Evolutionary conservation across 1,140 invertebrate genomes (phyloP), one percentile per base, ranked within the genome.

Genomic region (Zaprionus tsacasi): DNA sequence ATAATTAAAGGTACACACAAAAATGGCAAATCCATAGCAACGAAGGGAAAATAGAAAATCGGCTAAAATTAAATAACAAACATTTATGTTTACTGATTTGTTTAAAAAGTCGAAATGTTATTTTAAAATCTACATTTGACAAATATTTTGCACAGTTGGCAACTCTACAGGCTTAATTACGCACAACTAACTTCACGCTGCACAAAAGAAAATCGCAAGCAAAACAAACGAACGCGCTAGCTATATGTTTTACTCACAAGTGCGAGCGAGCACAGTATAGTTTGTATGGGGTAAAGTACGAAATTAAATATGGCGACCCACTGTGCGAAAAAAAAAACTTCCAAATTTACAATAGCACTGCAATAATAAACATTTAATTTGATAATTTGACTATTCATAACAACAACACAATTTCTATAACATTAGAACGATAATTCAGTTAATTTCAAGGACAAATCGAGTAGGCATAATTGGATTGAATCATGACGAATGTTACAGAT

Each of bases 281-380:
- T 13, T n/a, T 30, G 4, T 7, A 30, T 45, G 48, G 56, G 59
- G 27, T 81, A 69, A 79, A 80, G 66, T 63, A 81, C 55, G 55
- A 88, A 89, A 90, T 88, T 71, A 88, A 88, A 88, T 78, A 88
- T 88, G 85, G 85, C 85, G 85, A 89, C 85, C 70, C 75, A 79
- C 67, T 72, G 67, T 65, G 61, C 70, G 54, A 80, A 89, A 86
- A 86, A 86, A 21, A 73, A 57, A 63, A 70, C 0, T 17, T 12
- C 17, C 38, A 52, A 64, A 66, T 35, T 63, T 10, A 55, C 56
- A 82, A 69, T 60, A 76, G 13, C 57, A 68, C 54, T 56, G 52
- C 50, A 75, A 73, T 64, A 13, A 56, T 56, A 58, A 64, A 63
- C 54, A 64, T 59, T 59, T 54, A 35, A 36, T 43, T 52, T 64